Percentiles rank a stretch among this genome's conserved stretches.
Evolutionary conservation across 2,113 vertebrate species (phyloP).

Genomic region (Morphnarchus princeps): DNA sequence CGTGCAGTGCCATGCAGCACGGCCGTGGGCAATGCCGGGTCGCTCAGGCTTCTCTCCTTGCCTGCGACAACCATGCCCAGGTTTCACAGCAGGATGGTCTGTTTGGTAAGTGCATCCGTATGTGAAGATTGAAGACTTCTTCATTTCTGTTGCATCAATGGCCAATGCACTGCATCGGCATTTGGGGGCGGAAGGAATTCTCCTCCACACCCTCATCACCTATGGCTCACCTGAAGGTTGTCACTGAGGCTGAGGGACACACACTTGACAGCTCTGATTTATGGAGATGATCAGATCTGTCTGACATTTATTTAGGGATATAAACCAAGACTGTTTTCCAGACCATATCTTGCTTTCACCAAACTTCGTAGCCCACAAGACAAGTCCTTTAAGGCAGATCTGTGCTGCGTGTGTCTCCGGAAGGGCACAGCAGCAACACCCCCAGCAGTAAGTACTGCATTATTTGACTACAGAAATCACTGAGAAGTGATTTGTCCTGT

Average conservation of each 20-base stretch:
- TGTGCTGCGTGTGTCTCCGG: neutral
- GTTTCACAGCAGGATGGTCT: neutral
- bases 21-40: rapidly evolving
- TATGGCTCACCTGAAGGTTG: neutral
- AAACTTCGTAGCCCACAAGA: neutral
- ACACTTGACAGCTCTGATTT: neutral
- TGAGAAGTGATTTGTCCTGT: neutral
- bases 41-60: neutral
- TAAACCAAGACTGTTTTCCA: neutral
- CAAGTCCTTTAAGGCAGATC: neutral
- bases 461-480: neutral
- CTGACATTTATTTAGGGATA: neutral
- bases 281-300: neutral
- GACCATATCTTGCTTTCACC: neutral
- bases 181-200: neutral
- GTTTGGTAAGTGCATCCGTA: neutral
- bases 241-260: neutral
- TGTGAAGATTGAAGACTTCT: neutral
- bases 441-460: neutral
- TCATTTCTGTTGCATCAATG: neutral
- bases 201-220: neutral
- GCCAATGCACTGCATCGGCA: neutral
- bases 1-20: neutral
- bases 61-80: neutral
- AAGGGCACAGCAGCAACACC: neutral